A percentile compares a stretch with the other conserved stretches of the same genome.
These are phyloP conservation scores for Monopterus albus DNA, from an alignment of 2,113 vertebrate genomes.

Conservation along the genomic window DNA sequence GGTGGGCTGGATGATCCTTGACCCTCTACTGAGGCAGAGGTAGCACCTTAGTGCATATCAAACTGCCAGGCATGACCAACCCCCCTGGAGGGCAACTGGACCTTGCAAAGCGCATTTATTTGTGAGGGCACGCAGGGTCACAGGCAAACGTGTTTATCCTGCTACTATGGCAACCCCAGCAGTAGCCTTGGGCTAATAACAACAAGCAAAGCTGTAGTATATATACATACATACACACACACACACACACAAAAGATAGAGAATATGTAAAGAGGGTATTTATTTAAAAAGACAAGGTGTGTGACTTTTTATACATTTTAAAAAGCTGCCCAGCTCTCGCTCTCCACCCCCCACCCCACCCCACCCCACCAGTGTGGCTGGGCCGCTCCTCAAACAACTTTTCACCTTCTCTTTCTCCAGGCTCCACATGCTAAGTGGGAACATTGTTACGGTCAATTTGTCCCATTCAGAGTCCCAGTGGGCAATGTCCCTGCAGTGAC, in stretches of 20 bases:
- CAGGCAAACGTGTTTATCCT: conserved; percentile 68
- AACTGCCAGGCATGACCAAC: conserved; percentile 44
- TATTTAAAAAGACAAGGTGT: conserved; percentile 26
- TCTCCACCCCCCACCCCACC: neutral
- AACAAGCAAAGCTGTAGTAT: conserved; percentile 42
- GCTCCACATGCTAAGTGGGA: conserved; percentile 83
- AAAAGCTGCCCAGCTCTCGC: conserved; percentile 5
- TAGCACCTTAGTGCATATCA: conserved; percentile 65
- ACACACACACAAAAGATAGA: too few relatives aligned
- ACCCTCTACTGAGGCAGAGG: conserved; percentile 45
- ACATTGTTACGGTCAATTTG: conserved; percentile 86
- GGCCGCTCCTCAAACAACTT: conserved; percentile 72
- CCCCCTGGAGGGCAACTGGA: conserved; percentile 40
- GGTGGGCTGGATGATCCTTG: conserved; percentile 62
- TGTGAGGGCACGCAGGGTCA: conserved; percentile 50
- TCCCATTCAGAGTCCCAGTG: conserved; percentile 84
- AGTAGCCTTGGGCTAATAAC: conserved; percentile 72
- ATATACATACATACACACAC: too few relatives aligned
- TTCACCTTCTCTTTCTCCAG: conserved; percentile 77
- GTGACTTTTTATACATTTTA: conserved; percentile 57
- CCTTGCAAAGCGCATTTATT: conserved; percentile 39
- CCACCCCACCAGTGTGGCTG: conserved; percentile 2
- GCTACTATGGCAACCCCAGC: conserved; percentile 68
- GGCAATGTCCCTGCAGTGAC: conserved; percentile 78
- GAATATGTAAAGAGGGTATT: conserved; percentile 23